Percentiles rank a stretch among this genome's conserved stretches.
These are phyloP conservation scores for Rhegmatorhina hoffmannsi DNA, from an alignment of 2,113 vertebrate genomes.

Conservation along the genomic window DNA sequence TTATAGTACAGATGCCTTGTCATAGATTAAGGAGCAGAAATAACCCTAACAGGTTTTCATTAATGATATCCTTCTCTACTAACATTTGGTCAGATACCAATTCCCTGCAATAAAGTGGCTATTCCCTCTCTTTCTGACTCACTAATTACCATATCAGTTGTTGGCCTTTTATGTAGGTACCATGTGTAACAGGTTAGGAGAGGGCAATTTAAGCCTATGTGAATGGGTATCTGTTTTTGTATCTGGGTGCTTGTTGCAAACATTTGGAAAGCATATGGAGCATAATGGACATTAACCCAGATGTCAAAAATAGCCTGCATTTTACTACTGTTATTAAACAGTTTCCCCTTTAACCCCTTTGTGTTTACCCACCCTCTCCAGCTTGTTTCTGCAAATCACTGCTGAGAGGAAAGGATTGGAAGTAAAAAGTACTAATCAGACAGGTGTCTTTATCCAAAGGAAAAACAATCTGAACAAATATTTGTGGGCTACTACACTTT, in stretches of 20 bases:
- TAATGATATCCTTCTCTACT: conserved; percentile 48
- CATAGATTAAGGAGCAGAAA: conserved; percentile 27
- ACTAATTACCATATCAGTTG: conserved; percentile 75
- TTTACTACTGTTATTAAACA: conserved; percentile 87
- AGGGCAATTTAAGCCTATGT: conserved; percentile 64
- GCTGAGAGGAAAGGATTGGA: conserved; percentile 66
- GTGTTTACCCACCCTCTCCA: conserved; percentile 79
- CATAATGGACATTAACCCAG: conserved; percentile 81
- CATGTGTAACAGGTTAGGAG: conserved; percentile 71
- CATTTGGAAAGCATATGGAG: conserved; percentile 88
- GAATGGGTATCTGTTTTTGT: conserved; percentile 81
- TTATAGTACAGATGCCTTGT: conserved; percentile 62
- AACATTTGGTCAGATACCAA: conserved; percentile 50
- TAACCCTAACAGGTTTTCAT: conserved; percentile 54
- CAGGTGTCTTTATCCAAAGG: conserved; percentile 80
- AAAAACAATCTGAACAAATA: conserved; percentile 75
- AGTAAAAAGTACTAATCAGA: conserved; percentile 72
- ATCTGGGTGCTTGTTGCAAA: conserved; percentile 76
- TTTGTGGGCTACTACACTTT: conserved; percentile 63
- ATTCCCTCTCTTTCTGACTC: conserved; percentile 40
- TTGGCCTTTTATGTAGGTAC: conserved; percentile 70
- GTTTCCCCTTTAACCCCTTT: conserved; percentile 82
- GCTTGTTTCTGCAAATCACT: conserved; percentile 79
- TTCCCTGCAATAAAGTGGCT: conserved; percentile 51
- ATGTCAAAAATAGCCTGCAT: conserved; percentile 84